phyloP scores from a whole-genome alignment of 2,888 invertebrate species.

The Agrotis exclamationis region DNA sequence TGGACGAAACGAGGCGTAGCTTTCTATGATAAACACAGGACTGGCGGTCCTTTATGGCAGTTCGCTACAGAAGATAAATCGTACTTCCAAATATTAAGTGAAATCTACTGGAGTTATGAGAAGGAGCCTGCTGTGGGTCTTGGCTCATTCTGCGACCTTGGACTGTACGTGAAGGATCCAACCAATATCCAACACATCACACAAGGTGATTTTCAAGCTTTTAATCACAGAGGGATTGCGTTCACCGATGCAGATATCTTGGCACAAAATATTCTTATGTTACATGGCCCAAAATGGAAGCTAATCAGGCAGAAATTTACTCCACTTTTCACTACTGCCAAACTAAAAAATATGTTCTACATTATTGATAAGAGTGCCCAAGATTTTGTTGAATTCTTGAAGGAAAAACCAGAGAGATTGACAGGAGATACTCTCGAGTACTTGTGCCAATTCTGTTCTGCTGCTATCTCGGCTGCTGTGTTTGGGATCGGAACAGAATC shows the following conservation, averaged over 20 bases:
- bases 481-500: constrained; percentile 80
- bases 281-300: constrained; percentile 79
- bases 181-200: constrained; percentile 72
- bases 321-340: constrained; percentile 78
- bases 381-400: constrained; percentile 75
- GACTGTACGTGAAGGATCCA: constrained; percentile 71
- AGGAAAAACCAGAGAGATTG: constrained; percentile 67
- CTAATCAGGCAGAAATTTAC: constrained; percentile 78
- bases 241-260: constrained; percentile 69
- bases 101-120: constrained; percentile 73
- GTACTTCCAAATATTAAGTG: constrained; percentile 71
- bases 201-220: constrained; percentile 72
- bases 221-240: constrained; percentile 72
- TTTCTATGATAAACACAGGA: constrained; percentile 70
- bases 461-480: constrained; percentile 77
- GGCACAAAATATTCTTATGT: constrained; percentile 73
- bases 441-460: constrained; percentile 70
- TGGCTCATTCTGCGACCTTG: constrained; percentile 64
- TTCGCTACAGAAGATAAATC: constrained; percentile 66
- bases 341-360: constrained; percentile 81
- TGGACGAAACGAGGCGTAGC: constrained; percentile 78
- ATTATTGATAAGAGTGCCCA: constrained; percentile 77
- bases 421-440: constrained; percentile 67
- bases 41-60: constrained; percentile 74
- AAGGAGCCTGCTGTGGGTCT: constrained; percentile 75